These are phyloP conservation scores for Podocnemis expansa DNA, from an alignment of 2,113 vertebrate genomes.

Conservation along the genomic window DNA sequence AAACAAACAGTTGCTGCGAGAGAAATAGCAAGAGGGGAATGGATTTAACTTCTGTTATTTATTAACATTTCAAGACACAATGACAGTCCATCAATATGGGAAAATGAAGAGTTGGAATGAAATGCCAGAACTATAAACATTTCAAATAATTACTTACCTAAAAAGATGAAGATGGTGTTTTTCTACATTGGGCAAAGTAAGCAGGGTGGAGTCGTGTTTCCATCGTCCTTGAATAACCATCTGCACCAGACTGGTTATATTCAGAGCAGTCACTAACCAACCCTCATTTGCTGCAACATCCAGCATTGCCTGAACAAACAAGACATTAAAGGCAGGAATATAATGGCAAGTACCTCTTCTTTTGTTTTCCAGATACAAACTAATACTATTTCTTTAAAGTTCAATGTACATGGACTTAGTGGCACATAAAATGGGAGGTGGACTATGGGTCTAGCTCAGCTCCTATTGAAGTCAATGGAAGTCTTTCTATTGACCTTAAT, in stretches of 20 bases:
- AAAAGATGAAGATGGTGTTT: conserved; percentile 90
- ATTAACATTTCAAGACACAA: neutral
- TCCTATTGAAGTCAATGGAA: neutral
- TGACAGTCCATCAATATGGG: conserved; percentile 1
- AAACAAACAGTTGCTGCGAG: conserved; percentile 36
- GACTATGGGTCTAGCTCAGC: neutral
- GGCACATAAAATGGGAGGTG: neutral
- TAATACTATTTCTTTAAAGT: neutral
- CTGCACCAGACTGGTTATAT: conserved; percentile 91
- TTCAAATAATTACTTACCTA: conserved; percentile 77
- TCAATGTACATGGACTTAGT: neutral
- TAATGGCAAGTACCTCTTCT: neutral
- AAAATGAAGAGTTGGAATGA: neutral
- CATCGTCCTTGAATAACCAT: conserved; percentile 96
- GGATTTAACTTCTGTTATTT: conserved; percentile 10
- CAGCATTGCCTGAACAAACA: conserved; percentile 89
- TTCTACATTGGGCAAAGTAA: conserved; percentile 90
- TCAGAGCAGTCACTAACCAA: conserved; percentile 91
- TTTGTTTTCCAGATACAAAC: neutral
- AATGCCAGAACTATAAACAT: conserved; percentile 12
- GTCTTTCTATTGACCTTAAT: neutral
- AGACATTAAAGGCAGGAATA: neutral
- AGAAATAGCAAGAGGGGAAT: neutral
- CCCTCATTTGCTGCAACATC: conserved; percentile 93
- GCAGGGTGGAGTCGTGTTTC: conserved; percentile 90